A percentile compares a stretch with the other conserved stretches of the same genome.
Evolutionary conservation across 1,140 invertebrate species (phyloP).

Genomic region (Drosophila nigromelanica): DNA sequence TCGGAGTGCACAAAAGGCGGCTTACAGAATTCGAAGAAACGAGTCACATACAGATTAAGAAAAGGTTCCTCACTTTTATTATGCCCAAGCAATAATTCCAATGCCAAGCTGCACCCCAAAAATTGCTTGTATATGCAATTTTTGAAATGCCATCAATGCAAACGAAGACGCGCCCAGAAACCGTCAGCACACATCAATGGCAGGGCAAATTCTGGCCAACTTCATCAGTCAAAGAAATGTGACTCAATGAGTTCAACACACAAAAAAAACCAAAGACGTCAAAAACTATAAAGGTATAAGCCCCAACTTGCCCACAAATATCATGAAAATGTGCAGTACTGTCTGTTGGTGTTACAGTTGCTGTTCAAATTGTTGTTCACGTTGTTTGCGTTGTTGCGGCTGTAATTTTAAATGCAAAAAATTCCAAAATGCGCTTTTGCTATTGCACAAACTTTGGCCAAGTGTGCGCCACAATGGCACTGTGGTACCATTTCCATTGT

Average conservation of each 20-base stretch:
- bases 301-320: constrained; percentile 29
- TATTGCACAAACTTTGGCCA: constrained; percentile 59
- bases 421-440: constrained; percentile 60
- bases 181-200: constrained; percentile 64
- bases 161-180: constrained; percentile 71
- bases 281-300: constrained; percentile 35
- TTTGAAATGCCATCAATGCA: constrained; percentile 68
- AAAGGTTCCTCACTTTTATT: constrained; percentile 27
- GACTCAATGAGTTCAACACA: constrained; percentile 29
- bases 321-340: constrained; percentile 39
- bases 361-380: constrained; percentile 30
- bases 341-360: constrained; percentile 33
- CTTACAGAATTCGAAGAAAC: neutral
- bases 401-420: constrained; percentile 51
- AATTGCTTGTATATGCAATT: constrained; percentile 37
- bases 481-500: constrained; percentile 44
- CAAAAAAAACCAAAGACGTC: constrained; percentile 34
- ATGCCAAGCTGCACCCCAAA: constrained; percentile 50
- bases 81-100: constrained; percentile 4
- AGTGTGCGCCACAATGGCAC: constrained; percentile 46
- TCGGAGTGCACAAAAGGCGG: constrained; percentile 6
- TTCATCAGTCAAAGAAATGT: constrained; percentile 37
- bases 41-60: neutral
- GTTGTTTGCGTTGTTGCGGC: constrained; percentile 20
- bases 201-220: constrained; percentile 37